Evolutionary conservation across 64 coral and sea anemone genomes (phyloP), one percentile per base, ranked within the genome.

Genomic region (Montipora efflorescens): DNA sequence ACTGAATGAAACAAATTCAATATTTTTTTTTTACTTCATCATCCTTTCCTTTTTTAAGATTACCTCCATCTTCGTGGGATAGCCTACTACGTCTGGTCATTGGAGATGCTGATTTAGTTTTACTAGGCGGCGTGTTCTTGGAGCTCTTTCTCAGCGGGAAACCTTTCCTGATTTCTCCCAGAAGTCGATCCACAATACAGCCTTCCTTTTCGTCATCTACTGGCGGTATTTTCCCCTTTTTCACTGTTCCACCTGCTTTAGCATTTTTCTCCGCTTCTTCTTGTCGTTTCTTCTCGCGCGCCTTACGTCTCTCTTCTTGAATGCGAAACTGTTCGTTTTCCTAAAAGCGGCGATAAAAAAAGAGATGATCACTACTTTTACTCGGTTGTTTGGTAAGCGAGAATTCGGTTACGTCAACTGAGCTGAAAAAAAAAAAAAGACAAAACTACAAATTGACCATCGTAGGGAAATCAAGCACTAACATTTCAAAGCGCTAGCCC

Each of bases 321-420:
- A 98, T 95, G 10, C 96, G 96, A 78, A 98, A 98, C 75, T 98
- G 96, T 36, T 98, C 93, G 48, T 98, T 89, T 92, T 98, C 96
- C 96, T 98, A 16, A 52, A 36, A 62, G 28, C 13, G 59, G 23
- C 47, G 5, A 15, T 75, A 49, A 28, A 48, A 69, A 47, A 7
- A n/a, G 48, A 19, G 4, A 48, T 12, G 19, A 21, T 71, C 19
- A 23, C 18, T 6, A n/a, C 11, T 47, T 73, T 19, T 19, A 2
- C 5, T 73, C 22, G 11, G 57, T 47, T 66, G 19, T n/a, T 67
- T 75, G 4, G 28, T 4, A 4, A 71, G 21, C 68, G 53, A 36
- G 28, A 36, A 36, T 36, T 36, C 28, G 28, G 28, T 36, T 36
- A 36, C 28, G 28, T 36, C 28, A 36, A 36, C 2, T 57, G 11